Evolutionary conservation across 2,888 invertebrate genomes (phyloP), one percentile per base, ranked within the genome.

Genomic region (Hemicrepidius hirtus): DNA sequence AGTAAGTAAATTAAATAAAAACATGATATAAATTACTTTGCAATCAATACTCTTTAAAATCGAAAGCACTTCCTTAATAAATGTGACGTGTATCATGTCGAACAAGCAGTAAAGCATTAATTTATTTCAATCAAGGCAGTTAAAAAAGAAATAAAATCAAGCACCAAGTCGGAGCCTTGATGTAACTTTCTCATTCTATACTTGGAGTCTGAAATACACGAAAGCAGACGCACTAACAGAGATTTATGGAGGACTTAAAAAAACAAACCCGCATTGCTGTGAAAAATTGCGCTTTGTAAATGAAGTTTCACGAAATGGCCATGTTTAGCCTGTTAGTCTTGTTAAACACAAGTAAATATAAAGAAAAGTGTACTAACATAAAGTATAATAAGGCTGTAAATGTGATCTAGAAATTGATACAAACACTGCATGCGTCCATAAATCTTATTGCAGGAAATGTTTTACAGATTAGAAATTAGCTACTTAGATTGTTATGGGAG

Each of bases 381-480:
- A 62, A 53, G 66, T 55, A 65, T 71, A 71, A 67, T 64, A 63
- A 68, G 49, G 64, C 46, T 53, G 64, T 64, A 68, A 73, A 64
- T 65, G 73, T 69, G 49, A 73, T 73, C 63, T 64, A 65, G 67
- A 65, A 68, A 68, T 68, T 60, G 64, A 68, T 69, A 60, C 49
- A 60, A 63, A 63, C 60, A 57, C 68, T 44, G 40, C 24, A 41
- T 41, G 50, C 35, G 44, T 60, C 65, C 28, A 69, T 73, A 73
- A 73, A 73, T 73, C 73, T 63, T 53, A 20, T 24, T 37, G 44
- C 44, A 44, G 57, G 57, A 71, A 68, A 65, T 72, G 74, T 71
- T 70, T 67, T 72, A 68, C 68, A 63, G 64, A 67, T 72, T 68
- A 72, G 74, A 74, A 74, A 74, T 74, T 74, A 74, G 74, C 65